Base-by-base conservation (phyloP, 2,797 vertebrate species). In the Miichthys miiuy region DNA sequence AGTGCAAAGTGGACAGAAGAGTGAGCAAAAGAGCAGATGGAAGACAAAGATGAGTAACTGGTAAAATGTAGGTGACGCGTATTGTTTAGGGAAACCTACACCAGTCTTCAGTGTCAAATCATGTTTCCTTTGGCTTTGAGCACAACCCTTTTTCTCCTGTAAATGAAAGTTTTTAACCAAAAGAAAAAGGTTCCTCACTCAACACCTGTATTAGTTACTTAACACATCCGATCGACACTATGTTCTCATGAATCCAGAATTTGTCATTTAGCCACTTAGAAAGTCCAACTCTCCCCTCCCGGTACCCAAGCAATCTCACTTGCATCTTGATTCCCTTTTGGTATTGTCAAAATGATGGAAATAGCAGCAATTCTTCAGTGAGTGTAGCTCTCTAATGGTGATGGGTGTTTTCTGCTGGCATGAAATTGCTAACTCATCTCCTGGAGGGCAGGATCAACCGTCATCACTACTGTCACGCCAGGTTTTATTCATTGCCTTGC, bases 341-440 rank as follows among this genome's bases (percentile, higher is more conserved):
- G 79, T 80, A 88, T 91, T 87, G 87, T 91, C 87, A 88, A 81
- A 90, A 83, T 89, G 90, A 93, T 89, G 85, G 75, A 92, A 92
- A 90, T 82, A 25, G 72, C 79, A 75, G 82, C 82, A 70, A 83
- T 93, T 90, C 73, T n/a, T 92, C 91, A 87, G 87, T 65, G 72
- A 82, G 79, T 83, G 85, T 70, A 68, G 79, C 87, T 78, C 83
- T 83, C 82, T 89, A 87, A 91, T 90, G 88, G 87, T 91, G 91
- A 93, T 93, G 72, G 83, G 90, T 92, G 90, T 90, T 91, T 92
- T 89, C 89, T 85, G 70, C 87, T 81, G 84, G 86, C 85, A 87
- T 80, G 80, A 80, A 90, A 93, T 91, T 84, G 89, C 90, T 74
- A 92, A 92, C 88, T 90, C 89, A 90, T 91, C 91, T 91, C 89